phyloP scores from a whole-genome alignment of 2,888 invertebrate genomes.

The Meghimatium bilineatum region DNA sequence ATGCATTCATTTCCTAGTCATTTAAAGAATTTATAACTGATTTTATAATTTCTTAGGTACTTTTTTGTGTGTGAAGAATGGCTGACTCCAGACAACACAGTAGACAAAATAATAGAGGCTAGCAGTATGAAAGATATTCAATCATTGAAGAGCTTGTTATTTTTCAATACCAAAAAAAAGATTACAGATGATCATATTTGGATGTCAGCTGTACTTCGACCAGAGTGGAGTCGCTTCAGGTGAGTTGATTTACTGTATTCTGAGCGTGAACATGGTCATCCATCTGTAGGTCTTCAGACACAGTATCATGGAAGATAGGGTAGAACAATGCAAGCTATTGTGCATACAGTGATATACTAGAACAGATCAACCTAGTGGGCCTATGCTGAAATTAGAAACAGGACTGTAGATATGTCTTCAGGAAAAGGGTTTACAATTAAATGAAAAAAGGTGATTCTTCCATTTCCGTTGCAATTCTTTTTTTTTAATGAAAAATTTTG shows the following conservation, averaged over 20 bases:
- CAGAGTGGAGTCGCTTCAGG: constrained; percentile 77
- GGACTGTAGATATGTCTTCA: too few relatives aligned
- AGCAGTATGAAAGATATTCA: constrained; percentile 74
- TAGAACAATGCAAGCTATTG: too few relatives aligned
- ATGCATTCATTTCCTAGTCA: too few relatives aligned
- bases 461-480: too few relatives aligned
- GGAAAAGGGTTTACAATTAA: too few relatives aligned
- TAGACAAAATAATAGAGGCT: constrained; percentile 76
- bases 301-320: not conserved
- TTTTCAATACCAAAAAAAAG: constrained; percentile 71
- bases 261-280: not conserved
- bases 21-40: too few relatives aligned
- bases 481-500: too few relatives aligned
- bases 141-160: constrained; percentile 75
- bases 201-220: constrained; percentile 77
- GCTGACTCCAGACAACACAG: constrained; percentile 77
- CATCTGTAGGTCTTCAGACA: not conserved
- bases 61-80: constrained; percentile 74
- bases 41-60: constrained; percentile 57
- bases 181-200: constrained; percentile 78
- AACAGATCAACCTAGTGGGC: too few relatives aligned
- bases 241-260: not conserved
- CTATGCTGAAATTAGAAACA: too few relatives aligned
- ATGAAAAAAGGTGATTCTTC: too few relatives aligned
- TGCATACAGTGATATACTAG: too few relatives aligned